A percentile compares a stretch with the other conserved stretches of the same genome.
Conservation (phyloP, 2,797 vertebrate genomes). For the Hippoglossus hippoglossus region DNA sequence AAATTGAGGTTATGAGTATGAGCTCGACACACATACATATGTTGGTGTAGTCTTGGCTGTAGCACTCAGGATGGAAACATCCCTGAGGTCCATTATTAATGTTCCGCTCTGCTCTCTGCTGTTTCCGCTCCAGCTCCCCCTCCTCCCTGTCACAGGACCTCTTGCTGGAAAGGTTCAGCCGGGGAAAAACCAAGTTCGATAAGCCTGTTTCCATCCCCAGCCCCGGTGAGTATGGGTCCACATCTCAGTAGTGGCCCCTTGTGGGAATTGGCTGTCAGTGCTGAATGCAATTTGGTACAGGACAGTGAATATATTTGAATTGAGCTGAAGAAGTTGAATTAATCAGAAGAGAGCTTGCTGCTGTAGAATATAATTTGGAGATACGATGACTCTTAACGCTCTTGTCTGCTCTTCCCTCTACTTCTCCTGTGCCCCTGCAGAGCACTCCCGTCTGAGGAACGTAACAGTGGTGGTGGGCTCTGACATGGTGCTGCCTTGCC, state of each 20-base stretch:
- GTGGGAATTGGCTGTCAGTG: slow-evolving; percentile 45
- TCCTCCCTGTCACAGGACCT: slow-evolving; percentile 87
- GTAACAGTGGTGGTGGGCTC: slow-evolving; percentile 92
- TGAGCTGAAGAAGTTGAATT: slow-evolving; percentile 57
- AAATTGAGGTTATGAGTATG: neutral
- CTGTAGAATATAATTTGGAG: slow-evolving; percentile 44
- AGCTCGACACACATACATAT: neutral
- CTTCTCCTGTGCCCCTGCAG: slow-evolving; percentile 62
- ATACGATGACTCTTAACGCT: slow-evolving; percentile 37
- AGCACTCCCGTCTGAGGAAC: slow-evolving; percentile 86
- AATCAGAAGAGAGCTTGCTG: slow-evolving; percentile 35
- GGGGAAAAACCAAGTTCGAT: slow-evolving; percentile 84
- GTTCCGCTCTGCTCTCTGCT: slow-evolving; percentile 14
- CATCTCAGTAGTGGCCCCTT: slow-evolving; percentile 60
- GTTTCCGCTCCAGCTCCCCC: slow-evolving; percentile 75
- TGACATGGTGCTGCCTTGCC: slow-evolving; percentile 93
- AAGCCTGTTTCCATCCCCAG: slow-evolving; percentile 85
- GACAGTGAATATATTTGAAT: slow-evolving; percentile 45
- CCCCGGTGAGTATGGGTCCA: slow-evolving; percentile 77
- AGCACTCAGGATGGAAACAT: neutral
- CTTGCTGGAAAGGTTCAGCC: slow-evolving; percentile 84
- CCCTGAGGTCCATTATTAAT: slow-evolving; percentile 18
- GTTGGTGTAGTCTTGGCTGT: neutral
- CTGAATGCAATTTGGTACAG: slow-evolving; percentile 18
- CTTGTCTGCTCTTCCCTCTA: slow-evolving; percentile 10